phyloP scores from a whole-genome alignment of 2,113 vertebrate species.

The Propithecus coquereli region DNA sequence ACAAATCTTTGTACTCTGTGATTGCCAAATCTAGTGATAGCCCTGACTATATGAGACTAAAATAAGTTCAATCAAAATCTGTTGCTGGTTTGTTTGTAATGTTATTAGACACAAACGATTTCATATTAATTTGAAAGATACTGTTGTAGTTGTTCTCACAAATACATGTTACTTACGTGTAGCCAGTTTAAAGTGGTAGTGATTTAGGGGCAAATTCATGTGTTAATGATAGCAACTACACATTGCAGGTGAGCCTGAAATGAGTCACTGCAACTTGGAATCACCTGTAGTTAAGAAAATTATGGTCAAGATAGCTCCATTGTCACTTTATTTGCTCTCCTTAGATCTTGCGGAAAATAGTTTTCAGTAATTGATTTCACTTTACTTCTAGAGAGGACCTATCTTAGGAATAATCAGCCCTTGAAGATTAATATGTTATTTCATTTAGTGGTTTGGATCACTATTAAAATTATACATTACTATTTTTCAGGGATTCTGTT shows the following conservation, averaged over 20 bases:
- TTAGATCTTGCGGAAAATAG: constrained; percentile 1
- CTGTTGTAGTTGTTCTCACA: constrained; percentile 10
- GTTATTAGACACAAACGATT: background rate
- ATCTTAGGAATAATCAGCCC: background rate
- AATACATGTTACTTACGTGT: background rate
- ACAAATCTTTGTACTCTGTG: background rate
- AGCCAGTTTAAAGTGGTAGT: constrained; percentile 4
- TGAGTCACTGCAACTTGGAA: background rate
- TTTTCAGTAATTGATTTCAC: constrained; percentile 20
- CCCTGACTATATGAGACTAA: background rate
- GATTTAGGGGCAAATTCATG: background rate
- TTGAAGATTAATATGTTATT: constrained; percentile 44
- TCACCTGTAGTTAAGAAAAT: constrained; percentile 31
- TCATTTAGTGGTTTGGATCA: background rate
- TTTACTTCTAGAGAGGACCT: background rate
- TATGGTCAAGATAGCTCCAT: background rate
- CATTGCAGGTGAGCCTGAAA: background rate
- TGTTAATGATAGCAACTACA: background rate
- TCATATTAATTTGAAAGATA: constrained; percentile 19
- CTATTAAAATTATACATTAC: constrained; percentile 35
- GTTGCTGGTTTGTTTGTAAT: constrained; percentile 1
- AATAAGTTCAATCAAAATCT: constrained; percentile 25
- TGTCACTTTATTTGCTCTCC: background rate
- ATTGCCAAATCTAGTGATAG: background rate
- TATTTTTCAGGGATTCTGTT: constrained; percentile 86